Percentiles rank a stretch among this genome's conserved stretches.
Evolutionary conservation across 2,797 vertebrate species (phyloP).

Genomic region (Lophius americanus): DNA sequence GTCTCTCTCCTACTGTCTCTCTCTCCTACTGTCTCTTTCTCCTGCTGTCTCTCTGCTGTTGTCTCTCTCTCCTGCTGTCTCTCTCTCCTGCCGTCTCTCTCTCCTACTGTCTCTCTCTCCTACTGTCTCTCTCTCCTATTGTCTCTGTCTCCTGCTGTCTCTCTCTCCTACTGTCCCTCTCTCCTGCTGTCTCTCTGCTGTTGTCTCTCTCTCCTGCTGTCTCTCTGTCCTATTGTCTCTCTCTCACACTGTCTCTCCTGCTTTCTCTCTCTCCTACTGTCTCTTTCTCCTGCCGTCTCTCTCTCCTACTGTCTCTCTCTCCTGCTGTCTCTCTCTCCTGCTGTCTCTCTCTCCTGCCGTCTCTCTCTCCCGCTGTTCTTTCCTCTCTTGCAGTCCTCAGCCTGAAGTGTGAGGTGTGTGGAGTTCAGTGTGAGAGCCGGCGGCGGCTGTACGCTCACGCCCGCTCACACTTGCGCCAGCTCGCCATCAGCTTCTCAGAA

Average conservation of each 20-base stretch:
- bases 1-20: too few species aligned
- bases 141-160: neutral
- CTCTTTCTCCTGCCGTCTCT: neutral
- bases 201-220: too few species aligned
- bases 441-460: constrained; percentile 92
- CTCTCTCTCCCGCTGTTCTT: neutral
- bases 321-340: too few species aligned
- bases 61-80: constrained; percentile 4
- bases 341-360: neutral
- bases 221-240: too few species aligned
- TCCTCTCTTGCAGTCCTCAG: constrained; percentile 41
- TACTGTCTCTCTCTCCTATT: too few species aligned
- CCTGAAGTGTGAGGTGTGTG: constrained; percentile 89
- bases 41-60: too few species aligned
- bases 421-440: constrained; percentile 88
- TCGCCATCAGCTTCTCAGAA: constrained; percentile 88
- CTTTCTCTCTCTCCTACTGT: neutral
- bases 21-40: too few species aligned
- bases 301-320: neutral
- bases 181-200: too few species aligned
- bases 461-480: constrained; percentile 91
- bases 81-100: neutral
- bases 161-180: too few species aligned
- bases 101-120: neutral
- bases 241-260: too few species aligned